Evolutionary conservation across 2,113 vertebrate genomes (phyloP).

Genomic region (Rousettus leschenaultii): DNA sequence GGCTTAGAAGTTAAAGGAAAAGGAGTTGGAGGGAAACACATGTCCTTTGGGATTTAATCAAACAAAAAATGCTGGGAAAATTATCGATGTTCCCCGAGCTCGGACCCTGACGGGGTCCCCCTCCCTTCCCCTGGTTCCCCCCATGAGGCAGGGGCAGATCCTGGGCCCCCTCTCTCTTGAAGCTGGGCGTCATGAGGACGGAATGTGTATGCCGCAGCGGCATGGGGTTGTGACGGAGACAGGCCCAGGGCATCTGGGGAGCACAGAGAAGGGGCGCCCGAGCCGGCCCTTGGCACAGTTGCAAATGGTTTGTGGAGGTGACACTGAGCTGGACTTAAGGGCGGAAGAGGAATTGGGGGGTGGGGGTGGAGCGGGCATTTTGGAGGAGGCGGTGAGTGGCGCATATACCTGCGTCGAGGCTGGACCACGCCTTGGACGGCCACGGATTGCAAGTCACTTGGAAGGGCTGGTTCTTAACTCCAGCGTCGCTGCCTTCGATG

Average conservation of each 20-base stretch:
- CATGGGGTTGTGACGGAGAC: not conserved
- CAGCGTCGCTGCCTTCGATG: rapidly evolving
- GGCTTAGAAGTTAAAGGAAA: conserved; percentile 68
- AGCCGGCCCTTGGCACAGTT: not conserved
- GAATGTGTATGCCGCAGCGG: not conserved
- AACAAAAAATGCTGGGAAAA: conserved; percentile 71
- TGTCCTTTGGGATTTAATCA: conserved; percentile 72
- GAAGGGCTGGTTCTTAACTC: not conserved
- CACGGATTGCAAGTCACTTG: rapidly evolving
- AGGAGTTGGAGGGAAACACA: conserved; percentile 53
- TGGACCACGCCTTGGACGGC: rapidly evolving
- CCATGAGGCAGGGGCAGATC: not conserved
- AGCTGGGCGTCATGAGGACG: rapidly evolving
- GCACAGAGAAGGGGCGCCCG: not conserved
- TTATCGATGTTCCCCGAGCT: conserved; percentile 48
- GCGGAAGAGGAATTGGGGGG: not conserved
- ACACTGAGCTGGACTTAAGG: not conserved
- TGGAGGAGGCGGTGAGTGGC: not conserved
- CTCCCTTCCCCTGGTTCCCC: not conserved
- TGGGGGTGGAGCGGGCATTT: not conserved
- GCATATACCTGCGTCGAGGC: rapidly evolving
- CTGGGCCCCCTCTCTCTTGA: not conserved
- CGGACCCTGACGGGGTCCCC: conserved; percentile 14
- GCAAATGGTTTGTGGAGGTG: not conserved
- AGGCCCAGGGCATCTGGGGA: not conserved